These are phyloP conservation scores for Sebastes kiyomatsui DNA, from an alignment of 2,797 vertebrate genomes.

Conservation along the genomic window DNA sequence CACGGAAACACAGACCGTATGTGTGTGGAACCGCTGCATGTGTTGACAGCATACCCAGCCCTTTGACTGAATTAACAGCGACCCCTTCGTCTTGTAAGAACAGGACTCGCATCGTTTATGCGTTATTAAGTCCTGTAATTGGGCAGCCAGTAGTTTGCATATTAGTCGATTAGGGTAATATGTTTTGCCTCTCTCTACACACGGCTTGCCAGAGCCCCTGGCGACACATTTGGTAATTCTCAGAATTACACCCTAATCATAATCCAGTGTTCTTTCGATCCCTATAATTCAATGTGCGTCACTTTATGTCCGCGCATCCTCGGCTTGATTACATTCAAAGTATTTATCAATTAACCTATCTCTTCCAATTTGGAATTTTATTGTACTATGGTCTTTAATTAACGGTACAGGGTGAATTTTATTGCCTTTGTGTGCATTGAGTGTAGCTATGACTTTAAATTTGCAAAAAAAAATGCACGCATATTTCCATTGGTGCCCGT, in stretches of 20 bases:
- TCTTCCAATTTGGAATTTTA: conserved; percentile 1
- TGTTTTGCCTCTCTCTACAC: conserved; percentile 94
- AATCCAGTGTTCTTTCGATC: conserved; percentile 91
- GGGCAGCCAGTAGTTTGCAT: conserved; percentile 98
- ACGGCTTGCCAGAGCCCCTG: conserved; percentile 90
- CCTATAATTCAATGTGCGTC: conserved; percentile 84
- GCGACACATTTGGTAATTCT: conserved; percentile 93
- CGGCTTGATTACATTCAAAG: conserved; percentile 50
- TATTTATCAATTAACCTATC: conserved; percentile 51
- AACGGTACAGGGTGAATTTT: background rate
- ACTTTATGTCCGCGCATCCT: conserved; percentile 44
- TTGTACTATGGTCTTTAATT: background rate
- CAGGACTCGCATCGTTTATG: conserved; percentile 95
- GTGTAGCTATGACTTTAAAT: background rate
- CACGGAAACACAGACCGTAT: conserved; percentile 52
- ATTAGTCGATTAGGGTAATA: conserved; percentile 99
- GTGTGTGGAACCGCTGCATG: conserved; percentile 47
- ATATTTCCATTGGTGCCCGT: background rate
- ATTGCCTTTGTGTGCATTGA: background rate
- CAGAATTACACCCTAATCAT: conserved; percentile 96
- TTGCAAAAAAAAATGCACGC: background rate
- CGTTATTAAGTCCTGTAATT: conserved; percentile 98
- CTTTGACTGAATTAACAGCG: conserved; percentile 89
- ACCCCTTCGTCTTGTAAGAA: conserved; percentile 90
- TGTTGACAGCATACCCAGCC: conserved; percentile 74